Base-by-base conservation (phyloP, 23 tunicate genomes). In the Ciona savignyi region DNA sequence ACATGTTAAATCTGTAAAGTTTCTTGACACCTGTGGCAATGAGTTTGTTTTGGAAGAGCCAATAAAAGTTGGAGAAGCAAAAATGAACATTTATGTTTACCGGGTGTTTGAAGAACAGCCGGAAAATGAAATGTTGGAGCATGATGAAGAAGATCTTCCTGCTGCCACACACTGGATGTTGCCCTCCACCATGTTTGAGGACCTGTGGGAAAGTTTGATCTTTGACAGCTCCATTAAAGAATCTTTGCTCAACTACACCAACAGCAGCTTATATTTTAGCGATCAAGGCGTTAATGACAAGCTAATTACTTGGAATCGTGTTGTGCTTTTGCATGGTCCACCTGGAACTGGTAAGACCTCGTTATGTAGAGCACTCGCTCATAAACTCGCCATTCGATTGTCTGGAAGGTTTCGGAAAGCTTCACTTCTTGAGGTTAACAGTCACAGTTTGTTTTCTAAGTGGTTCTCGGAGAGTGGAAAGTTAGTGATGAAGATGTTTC, bases 341-440 rank as follows among this genome's bases (percentile, higher is more conserved):
- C 98, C 98, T 42, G 98, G 98, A 25, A 93, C 98, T 4, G 98
- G 98, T 60, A 93, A 93, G 63, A 93, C 98, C 3, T 93, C 98
- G 0, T 62, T 93, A 56, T 88, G 95, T 63, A 70, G 77, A 25
- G 98, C 98, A 1, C 63, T 93, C 15, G 98, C 98, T 74, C 98
- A 93, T n/a, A 93, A 93, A 78, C 25, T 93, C 60, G 68, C 89
- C 0, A 74, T 93, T 27, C 81, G 93, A 29, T 60, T 86, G 63
- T 86, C 80, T 4, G 30, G 78, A 21, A 73, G 80, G 19, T 93
- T 73, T 65, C 73, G 66, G 3, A 73, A 68, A 9, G 81, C 96
- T 3, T 88, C 86, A 2, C 63, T 93, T 27, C 35, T 93, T 60
- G 98, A 93, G 73, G 76, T 93, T 0, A 93, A 93, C 74, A 86